Conservation (phyloP, 1,140 invertebrate species). For the Spodoptera frugiperda region DNA sequence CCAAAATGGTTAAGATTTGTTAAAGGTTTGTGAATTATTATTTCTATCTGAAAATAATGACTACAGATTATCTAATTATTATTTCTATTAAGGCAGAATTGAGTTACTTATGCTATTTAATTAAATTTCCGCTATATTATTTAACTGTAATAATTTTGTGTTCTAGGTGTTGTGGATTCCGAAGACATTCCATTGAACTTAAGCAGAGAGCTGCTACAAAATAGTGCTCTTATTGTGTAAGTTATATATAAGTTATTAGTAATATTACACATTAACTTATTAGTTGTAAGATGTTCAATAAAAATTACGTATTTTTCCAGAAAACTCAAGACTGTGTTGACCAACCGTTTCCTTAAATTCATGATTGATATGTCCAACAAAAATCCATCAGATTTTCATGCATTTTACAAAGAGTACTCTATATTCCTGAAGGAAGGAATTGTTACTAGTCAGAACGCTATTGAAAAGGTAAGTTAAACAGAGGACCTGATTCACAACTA, state of each 20-base stretch:
- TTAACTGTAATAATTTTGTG: slow-evolving; percentile 11
- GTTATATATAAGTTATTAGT: slow-evolving; percentile 54
- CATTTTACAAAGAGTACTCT: slow-evolving; percentile 97
- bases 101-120: too few species aligned
- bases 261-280: too few species aligned
- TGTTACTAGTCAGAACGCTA: slow-evolving; percentile 92
- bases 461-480: slow-evolving; percentile 90
- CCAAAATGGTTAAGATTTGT: slow-evolving; percentile 98
- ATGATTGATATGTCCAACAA: slow-evolving; percentile 95
- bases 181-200: slow-evolving; percentile 99
- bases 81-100: too few species aligned
- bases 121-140: background rate
- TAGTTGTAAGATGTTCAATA: background rate
- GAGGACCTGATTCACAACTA: background rate
- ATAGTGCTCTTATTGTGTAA: slow-evolving; percentile 95
- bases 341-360: slow-evolving; percentile 94
- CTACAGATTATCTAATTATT: background rate
- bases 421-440: slow-evolving; percentile 98
- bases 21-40: slow-evolving; percentile 88
- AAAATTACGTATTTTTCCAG: slow-evolving; percentile 82
- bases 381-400: slow-evolving; percentile 92
- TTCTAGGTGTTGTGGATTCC: slow-evolving; percentile 96
- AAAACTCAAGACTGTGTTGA: slow-evolving; percentile 94
- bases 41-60: background rate
- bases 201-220: slow-evolving; percentile 97